A percentile compares a stretch with the other conserved stretches of the same genome.
Evolutionary conservation across 2,888 invertebrate genomes (phyloP).

Genomic region (Epistrophella euchroma): DNA sequence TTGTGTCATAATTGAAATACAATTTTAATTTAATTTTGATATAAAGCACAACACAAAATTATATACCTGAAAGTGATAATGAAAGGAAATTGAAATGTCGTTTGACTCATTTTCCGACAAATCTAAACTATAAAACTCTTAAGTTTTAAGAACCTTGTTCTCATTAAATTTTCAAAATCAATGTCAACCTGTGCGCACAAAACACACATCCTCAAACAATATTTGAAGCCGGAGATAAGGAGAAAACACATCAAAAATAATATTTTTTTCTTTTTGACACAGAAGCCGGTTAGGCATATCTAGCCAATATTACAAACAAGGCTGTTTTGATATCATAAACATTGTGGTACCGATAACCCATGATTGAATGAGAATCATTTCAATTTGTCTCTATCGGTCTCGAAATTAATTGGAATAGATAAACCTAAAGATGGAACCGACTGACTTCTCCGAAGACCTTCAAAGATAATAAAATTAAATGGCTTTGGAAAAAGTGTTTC

Average conservation of each 20-base stretch:
- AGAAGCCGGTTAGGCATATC: not conserved
- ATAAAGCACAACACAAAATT: not conserved
- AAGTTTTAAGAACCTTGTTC: not conserved
- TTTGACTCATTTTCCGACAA: not conserved
- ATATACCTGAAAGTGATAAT: not conserved
- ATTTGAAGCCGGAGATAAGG: conserved; percentile 4
- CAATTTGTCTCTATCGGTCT: conserved; percentile 30
- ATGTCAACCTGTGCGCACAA: conserved; percentile 7
- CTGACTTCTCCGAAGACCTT: conserved; percentile 6
- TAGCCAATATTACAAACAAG: conserved; percentile 13
- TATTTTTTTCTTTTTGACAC: not conserved
- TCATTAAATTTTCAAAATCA: conserved; percentile 33
- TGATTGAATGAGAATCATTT: conserved; percentile 23
- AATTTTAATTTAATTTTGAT: not conserved
- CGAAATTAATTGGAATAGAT: conserved; percentile 33
- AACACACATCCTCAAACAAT: not conserved
- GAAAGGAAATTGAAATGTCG: not conserved
- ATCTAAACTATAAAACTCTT: not conserved
- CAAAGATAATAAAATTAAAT: conserved; percentile 22
- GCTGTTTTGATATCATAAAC: conserved; percentile 23
- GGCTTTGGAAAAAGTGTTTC: conserved; percentile 19
- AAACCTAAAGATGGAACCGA: conserved; percentile 9
- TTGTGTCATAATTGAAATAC: not conserved
- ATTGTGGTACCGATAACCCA: conserved; percentile 11
- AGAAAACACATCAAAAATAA: not conserved